Percentiles rank a stretch among this genome's conserved stretches.
Conservation (phyloP, 1,140 invertebrate species). For the Drepana arcuata region DNA sequence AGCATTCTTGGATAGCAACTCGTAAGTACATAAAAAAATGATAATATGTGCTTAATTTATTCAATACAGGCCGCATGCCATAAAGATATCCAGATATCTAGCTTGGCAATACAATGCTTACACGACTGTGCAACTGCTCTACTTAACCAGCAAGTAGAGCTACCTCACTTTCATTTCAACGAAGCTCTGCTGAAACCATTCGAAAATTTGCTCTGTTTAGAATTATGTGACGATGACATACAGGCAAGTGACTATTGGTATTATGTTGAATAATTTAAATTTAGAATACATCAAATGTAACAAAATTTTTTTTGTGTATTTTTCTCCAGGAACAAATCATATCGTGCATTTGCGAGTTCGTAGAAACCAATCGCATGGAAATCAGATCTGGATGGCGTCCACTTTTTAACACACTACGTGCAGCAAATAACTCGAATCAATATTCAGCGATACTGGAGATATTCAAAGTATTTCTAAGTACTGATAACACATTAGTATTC, state of each 20-base stretch:
- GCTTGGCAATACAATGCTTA: slow-evolving; percentile 93
- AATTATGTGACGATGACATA: slow-evolving; percentile 92
- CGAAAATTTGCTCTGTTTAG: slow-evolving; percentile 93
- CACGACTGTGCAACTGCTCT: slow-evolving; percentile 92
- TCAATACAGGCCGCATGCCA: slow-evolving; percentile 87
- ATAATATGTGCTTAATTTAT: not conserved
- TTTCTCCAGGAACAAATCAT: slow-evolving; percentile 86
- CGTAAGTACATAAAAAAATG: too few relatives aligned
- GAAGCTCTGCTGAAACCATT: slow-evolving; percentile 95
- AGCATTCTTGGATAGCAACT: too few relatives aligned
- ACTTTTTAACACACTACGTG: slow-evolving; percentile 90
- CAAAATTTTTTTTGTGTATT: slow-evolving; percentile 9
- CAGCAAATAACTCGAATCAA: slow-evolving; percentile 81
- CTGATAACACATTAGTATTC: slow-evolving; percentile 93
- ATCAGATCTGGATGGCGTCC: slow-evolving; percentile 95
- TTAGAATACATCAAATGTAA: not conserved
- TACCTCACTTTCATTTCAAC: slow-evolving; percentile 95
- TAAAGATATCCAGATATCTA: slow-evolving; percentile 89
- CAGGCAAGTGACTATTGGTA: slow-evolving; percentile 73
- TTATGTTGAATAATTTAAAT: not conserved
- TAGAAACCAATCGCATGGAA: slow-evolving; percentile 92
- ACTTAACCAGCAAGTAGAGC: slow-evolving; percentile 89
- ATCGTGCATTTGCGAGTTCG: slow-evolving; percentile 94
- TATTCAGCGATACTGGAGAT: slow-evolving; percentile 89
- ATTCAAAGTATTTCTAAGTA: slow-evolving; percentile 92